These are phyloP conservation scores for Lepus europaeus DNA, from an alignment of 2,113 vertebrate species.

Conservation along the genomic window DNA sequence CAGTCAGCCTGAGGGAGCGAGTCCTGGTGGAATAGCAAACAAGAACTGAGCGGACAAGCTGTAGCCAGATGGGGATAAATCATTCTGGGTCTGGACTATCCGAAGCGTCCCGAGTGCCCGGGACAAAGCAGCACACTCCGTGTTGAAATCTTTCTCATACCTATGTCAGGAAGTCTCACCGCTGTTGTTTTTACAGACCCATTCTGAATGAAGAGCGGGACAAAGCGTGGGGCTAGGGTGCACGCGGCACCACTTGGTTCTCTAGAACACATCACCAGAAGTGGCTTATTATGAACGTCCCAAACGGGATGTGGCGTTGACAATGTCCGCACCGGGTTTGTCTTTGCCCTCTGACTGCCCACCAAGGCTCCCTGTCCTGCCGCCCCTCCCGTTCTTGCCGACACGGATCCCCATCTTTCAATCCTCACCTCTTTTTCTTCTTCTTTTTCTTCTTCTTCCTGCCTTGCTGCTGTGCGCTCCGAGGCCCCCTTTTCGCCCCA, in stretches of 20 bases:
- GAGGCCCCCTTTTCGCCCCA: not conserved
- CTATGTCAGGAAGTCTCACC: not conserved
- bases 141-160: not conserved
- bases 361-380: not conserved
- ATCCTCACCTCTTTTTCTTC: conserved; percentile 81
- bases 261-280: not conserved
- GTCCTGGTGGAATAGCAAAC: not conserved
- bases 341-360: not conserved
- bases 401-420: not conserved
- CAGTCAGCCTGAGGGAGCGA: not conserved
- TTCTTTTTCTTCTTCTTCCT: conserved; percentile 80
- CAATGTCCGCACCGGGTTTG: not conserved
- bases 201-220: no score
- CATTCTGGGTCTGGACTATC: not conserved
- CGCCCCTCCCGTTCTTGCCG: not conserved
- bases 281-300: not conserved
- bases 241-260: not conserved
- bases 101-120: not conserved
- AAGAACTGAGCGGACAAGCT: not conserved
- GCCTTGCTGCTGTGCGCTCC: conserved; percentile 28
- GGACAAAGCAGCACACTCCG: not conserved
- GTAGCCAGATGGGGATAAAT: not conserved
- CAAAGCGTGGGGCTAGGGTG: not conserved
- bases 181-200: not conserved
- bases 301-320: not conserved